phyloP scores from a whole-genome alignment of 2,113 vertebrate genomes.

The Chlorodrepanis virens region DNA sequence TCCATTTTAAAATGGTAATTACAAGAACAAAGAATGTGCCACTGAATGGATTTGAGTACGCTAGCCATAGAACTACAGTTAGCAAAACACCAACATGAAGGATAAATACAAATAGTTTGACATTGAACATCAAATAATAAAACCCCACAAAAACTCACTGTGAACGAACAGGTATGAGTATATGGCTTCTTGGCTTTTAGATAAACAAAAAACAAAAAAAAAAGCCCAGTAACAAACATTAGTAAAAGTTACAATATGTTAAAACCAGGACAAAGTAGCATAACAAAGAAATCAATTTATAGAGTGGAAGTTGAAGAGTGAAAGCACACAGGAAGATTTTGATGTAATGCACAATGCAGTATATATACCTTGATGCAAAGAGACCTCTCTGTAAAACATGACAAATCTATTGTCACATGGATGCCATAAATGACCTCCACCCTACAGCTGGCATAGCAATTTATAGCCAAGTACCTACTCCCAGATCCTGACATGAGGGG shows the following conservation, averaged over 20 bases:
- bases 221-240: neutral
- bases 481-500: neutral
- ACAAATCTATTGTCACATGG: neutral
- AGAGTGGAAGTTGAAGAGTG: neutral
- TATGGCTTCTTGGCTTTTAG: neutral
- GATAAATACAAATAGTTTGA: neutral
- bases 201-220: neutral
- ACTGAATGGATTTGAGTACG: neutral
- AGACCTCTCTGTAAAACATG: neutral
- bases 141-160: neutral
- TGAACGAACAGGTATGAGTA: neutral
- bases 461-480: neutral
- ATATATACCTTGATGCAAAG: neutral
- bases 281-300: neutral
- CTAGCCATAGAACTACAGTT: neutral
- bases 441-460: neutral
- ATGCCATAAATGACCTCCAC: neutral
- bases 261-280: neutral
- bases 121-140: neutral
- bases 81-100: neutral
- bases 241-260: neutral
- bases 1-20: neutral
- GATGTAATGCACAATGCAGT: constrained; percentile 51
- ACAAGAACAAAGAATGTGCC: neutral
- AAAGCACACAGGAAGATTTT: neutral